Evolutionary conservation across 2,113 vertebrate species (phyloP), one percentile per base, ranked within the genome.

Genomic region (Myrmecobius fasciatus): DNA sequence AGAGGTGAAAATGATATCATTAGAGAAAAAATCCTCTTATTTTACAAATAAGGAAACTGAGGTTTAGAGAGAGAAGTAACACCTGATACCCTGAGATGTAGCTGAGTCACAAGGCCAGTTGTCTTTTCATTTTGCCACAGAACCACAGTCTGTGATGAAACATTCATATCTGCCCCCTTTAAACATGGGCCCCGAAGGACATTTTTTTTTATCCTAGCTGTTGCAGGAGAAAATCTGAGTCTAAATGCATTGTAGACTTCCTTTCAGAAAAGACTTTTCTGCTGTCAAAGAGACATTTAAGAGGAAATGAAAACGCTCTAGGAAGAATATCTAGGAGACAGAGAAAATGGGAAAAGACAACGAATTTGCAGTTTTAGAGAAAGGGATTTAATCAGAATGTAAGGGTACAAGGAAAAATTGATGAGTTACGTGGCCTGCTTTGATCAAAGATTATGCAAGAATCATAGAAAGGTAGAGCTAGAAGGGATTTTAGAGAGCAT

Each of bases 241-340:
- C 0, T 36, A 20, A 31, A 43, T 11, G 47, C 25, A 6, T 11
- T 2, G 36, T 28, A 1, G 52, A 0, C 24, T n/a, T 43, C 0
- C 0, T 53, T 25, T 53, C 8, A 51, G 60, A 48, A 48, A 48
- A 0, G 17, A 25, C n/a, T 26, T 56, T n/a, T 22, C 88, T 53
- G 92, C 43, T 26, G 46, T 51, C 52, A 49, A 56, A 24, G 75
- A 89, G 25, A 48, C 22, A 89, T 47, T 8, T 25, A 6, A 56
- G 8, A 31, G 91, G 48, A 8, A 8, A 48, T 2, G 52, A 31
- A 90, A 2, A 26, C 17, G 54, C n/a, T 26, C 28, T 2, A 36
- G 90, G n/a, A 25, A 1, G 8, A 47, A 0, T 5, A 47, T 17
- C 3, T 11, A 3, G 24, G 88, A n/a, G 3, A 22, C 36, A n/a